Base-by-base conservation (phyloP, 2,888 invertebrate species). In the Scotopteryx bipunctaria region DNA sequence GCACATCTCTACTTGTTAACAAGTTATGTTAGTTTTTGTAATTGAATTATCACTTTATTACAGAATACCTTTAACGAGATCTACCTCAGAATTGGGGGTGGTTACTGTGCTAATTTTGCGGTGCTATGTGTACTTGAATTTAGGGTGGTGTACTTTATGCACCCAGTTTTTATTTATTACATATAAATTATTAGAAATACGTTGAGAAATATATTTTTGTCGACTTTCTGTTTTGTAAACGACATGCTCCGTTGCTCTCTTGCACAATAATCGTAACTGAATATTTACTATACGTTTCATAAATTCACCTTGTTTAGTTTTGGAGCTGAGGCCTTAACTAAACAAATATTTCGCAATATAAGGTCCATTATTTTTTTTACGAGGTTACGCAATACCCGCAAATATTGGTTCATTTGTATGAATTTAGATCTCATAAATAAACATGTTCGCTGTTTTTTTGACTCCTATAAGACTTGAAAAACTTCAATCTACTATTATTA, bases 1-100 rank as follows among this genome's bases (percentile, higher is more conserved):
- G 78, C 83, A 81, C 78, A 66, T 83, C 73, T 71, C 66, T 64
- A 70, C 59, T 67, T 57, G 58, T 54, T 59, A 57, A 61, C 82
- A 81, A 82, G 77, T 79, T 72, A 68, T 67, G 63, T 60, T 59
- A 67, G 63, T 64, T 83, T 81, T 73, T 74, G 81, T 73, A 84
- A 83, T 46, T 54, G 31, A 73, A 76, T 63, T 64, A 60, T 49
- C 59, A 37, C 32, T 41, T 27, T 27, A 29, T 35, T 41, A 47
- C 17, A 3, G 8, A 11, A 27, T 27, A 31, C 17, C 9, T 40
- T 40, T 6, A 29, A 40, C 16, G n/a, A 25, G 8, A n/a, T n/a
- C n/a, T n/a, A n/a, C n/a, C n/a, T n/a, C n/a, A n/a, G n/a, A n/a
- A n/a, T n/a, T n/a, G n/a, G n/a, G n/a, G n/a, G n/a, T n/a, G n/a